A percentile compares a stretch with the other conserved stretches of the same genome.
Evolutionary conservation across 2,888 invertebrate species (phyloP).

Genomic region (Trichogramma evanescens): DNA sequence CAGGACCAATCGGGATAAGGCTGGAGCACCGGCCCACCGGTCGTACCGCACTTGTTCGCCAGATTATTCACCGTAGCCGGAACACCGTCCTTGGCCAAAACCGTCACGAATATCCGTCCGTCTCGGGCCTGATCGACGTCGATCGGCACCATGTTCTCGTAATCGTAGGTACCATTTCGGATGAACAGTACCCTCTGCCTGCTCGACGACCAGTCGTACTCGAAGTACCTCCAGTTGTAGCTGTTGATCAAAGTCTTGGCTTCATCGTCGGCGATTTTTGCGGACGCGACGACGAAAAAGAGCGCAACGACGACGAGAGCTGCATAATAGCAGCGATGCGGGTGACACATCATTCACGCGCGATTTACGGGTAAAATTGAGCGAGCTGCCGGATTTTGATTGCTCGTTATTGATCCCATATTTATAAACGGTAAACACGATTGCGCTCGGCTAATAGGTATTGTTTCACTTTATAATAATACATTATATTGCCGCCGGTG

Average conservation of each 20-base stretch:
- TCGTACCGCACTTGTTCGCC: conserved; percentile 24
- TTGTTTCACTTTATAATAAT: no score
- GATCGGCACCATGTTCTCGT: neutral
- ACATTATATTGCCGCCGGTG: no score
- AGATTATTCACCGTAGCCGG: conserved; percentile 57
- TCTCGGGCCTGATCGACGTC: conserved; percentile 16
- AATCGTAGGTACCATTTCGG: neutral
- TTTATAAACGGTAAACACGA: no score
- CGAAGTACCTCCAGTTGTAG: conserved; percentile 7
- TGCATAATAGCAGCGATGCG: no score
- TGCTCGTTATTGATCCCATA: no score
- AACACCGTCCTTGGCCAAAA: conserved; percentile 57
- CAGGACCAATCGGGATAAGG: conserved; percentile 61
- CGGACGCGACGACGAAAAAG: no score
- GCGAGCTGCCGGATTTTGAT: no score
- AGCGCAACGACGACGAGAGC: no score
- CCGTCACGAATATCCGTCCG: conserved; percentile 55
- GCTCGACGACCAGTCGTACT: conserved; percentile 1
- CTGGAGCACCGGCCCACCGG: conserved; percentile 46
- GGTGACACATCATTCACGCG: no score
- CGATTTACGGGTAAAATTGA: no score
- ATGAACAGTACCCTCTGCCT: neutral
- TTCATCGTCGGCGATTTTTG: no score
- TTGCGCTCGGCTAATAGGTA: no score
- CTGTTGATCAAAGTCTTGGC: neutral